Evolutionary conservation across 2,797 vertebrate genomes (phyloP).

Genomic region (Chiroxiphia lanceolata): DNA sequence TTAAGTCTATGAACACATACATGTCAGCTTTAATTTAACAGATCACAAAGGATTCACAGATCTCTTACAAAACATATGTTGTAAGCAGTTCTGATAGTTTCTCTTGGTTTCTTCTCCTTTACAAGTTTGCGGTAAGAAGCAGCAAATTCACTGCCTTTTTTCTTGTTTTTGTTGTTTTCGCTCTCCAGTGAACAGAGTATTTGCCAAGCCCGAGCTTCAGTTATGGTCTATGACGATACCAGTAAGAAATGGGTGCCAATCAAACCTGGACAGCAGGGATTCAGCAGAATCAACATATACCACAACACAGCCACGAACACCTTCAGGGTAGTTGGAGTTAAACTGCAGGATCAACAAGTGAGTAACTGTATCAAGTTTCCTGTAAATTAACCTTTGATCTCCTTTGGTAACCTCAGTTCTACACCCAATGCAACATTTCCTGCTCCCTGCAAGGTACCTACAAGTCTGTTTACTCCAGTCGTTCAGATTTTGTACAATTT

Average conservation of each 20-base stretch:
- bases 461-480: not conserved
- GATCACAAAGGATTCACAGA: not conserved
- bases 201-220: conserved; percentile 98
- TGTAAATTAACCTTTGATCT: conserved; percentile 50
- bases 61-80: not conserved
- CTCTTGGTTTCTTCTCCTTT: not conserved
- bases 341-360: conserved; percentile 99
- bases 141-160: not conserved
- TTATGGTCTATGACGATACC: conserved; percentile 99
- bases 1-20: not conserved
- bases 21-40: conserved; percentile 24
- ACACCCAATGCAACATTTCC: not conserved
- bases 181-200: conserved; percentile 95
- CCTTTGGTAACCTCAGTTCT: not conserved
- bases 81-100: not conserved
- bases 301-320: conserved; percentile 90
- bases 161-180: not conserved
- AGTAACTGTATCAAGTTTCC: conserved; percentile 37
- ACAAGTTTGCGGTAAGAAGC: not conserved
- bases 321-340: conserved; percentile 96
- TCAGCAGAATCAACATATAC: conserved; percentile 99
- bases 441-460: not conserved
- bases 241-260: conserved; percentile 99
- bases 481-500: not conserved
- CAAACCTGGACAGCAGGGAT: conserved; percentile 97